Evolutionary conservation across 1,140 invertebrate species (phyloP), one percentile per base, ranked within the genome.

Genomic region (Acyrthosiphon pisum): DNA sequence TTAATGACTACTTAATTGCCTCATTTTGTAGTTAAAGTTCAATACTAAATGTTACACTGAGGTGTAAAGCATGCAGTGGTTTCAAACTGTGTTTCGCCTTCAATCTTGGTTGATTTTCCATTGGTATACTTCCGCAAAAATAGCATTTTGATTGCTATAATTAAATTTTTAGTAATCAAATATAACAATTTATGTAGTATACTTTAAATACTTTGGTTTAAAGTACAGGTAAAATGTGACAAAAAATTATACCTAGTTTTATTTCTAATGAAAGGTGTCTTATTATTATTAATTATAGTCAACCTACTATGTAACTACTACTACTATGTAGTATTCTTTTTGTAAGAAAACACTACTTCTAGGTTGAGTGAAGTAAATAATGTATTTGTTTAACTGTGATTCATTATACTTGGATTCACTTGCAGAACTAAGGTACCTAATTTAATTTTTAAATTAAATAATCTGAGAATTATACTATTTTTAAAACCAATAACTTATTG

Each of bases 81-180:
- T 84, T 50, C 8, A 22, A 84, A 35, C 6, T 37, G 23, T 30
- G 37, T 53, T 93, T 93, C 14, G 30, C 11, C 53, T 93, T 86
- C 30, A 41, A 6, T 84, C 22, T 93, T 37, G 8, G 18, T 53
- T 56, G 30, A 50, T 53, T 93, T 84, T 37, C 30, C 23, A 23
- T 84, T 20, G 22, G 48, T 50, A 23, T 48, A 53, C 7, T 14
- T 53, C 46, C 91, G 86, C 91, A 93, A 84, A 81, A 93, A 84
- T 93, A 93, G 44, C 91, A 93, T 37, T 93, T 48, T 26, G 35
- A n/a, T 50, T 48, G 56, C 90, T 91, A n/a, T 37, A 53, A 53
- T 41, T 56, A 23, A 35, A 56, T 23, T 89, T 9, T 89, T 53
- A 50, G 20, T n/a, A 89, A 35, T 53, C 14, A 60, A 60, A 50